Evolutionary conservation across 2,888 invertebrate genomes (phyloP), one percentile per base, ranked within the genome.

Genomic region (Lithophane leautieri): DNA sequence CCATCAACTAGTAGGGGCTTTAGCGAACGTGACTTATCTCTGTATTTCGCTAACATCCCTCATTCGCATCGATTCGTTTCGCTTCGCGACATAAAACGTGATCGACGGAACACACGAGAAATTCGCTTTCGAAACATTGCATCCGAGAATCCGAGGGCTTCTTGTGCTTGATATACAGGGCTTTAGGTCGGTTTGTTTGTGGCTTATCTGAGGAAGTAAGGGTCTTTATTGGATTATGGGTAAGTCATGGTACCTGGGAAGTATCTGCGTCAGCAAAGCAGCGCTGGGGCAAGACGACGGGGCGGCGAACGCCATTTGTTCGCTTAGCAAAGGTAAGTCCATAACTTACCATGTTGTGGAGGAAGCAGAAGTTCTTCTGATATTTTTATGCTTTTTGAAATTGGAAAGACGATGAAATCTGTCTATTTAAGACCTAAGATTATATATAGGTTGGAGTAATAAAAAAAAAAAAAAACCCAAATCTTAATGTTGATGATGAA

Each of bases 21-120:
- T 76, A 71, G 77, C 67, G 86, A 86, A 91, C 94, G 94, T 94
- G 94, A 92, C 93, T 94, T 95, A 95, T 94, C 94, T 94, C 87
- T 81, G 84, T 83, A 87, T 89, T 83, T 86, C 89, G 87, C 90
- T 88, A 89, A 89, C 93, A 93, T 94, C 93, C 92, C 92, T 93
- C 94, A 93, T 93, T 87, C 90, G 85, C 91, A 90, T 93, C 92
- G 91, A 92, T 92, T 93, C 92, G 90, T 89, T 86, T 91, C 93
- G 91, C 91, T 90, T 84, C 90, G 86, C 90, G 90, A 89, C 92
- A 90, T 90, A 91, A 88, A 91, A 91, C 91, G 90, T 90, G 91
- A 90, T 89, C 86, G 90, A 89, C 86, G 84, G 78, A 86, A 84
- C 83, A 88, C 83, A 83, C 73, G 81, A 83, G 79, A 87, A 87